Evolutionary conservation across 2,113 vertebrate species (phyloP), one percentile per base, ranked within the genome.

Genomic region (Aspidoscelis tigris): DNA sequence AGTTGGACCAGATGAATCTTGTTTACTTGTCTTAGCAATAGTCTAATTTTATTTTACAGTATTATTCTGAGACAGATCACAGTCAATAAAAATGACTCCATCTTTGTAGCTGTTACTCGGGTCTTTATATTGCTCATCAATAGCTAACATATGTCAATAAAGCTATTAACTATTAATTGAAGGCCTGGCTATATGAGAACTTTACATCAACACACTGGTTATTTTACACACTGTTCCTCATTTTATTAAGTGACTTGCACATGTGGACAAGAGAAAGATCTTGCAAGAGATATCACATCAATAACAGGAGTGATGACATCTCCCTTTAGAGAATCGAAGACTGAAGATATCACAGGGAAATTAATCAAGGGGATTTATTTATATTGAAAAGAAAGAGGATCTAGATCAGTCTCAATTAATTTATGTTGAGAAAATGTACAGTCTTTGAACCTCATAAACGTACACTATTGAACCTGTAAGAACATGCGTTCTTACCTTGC

Each of bases 101-200:
- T 87, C 68, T 77, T 77, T 90, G 84, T 83, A 87, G 78, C 76
- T 94, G 90, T 92, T 86, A 88, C 82, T 84, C 82, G 90, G 91
- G 85, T 24, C 70, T 58, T 76, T 84, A 75, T 87, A 87, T 78
- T 90, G 86, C 85, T 92, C 92, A 33, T 93, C 93, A 90, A 87
- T 95, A 93, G 89, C 91, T 92, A 92, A 87, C 90, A 88, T 88
- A 87, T 90, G 91, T 93, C 93, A 93, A 94, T 94, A 94, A 80
- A 92, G 87, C 82, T 91, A 95, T 95, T 92, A 95, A 95, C 84
- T 93, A 93, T 95, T 95, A 92, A 95, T 94, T 81, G 84, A 88
- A 87, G 78, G 47, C 84, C 84, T 89, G 91, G 92, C 90, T 91
- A 94, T 90, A 78, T 93, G 92, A 95, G 95, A 94, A 86, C 92